phyloP scores from a whole-genome alignment of 2,113 vertebrate species.

The Hymenochirus boettgeri region DNA sequence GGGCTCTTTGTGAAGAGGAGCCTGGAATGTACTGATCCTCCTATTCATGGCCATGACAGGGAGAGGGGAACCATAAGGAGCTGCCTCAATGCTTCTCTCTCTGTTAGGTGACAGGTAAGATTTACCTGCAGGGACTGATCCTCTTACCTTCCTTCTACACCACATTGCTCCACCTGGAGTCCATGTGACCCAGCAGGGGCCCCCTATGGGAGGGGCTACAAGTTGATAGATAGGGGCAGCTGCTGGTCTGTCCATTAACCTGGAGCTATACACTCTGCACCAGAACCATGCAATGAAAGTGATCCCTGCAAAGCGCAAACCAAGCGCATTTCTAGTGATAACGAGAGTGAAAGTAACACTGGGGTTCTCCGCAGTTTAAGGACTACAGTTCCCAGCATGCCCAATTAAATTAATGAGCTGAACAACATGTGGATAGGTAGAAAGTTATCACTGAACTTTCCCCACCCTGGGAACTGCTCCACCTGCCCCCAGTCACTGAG shows the following conservation, averaged over 20 bases:
- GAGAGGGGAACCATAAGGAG: conserved; percentile 38
- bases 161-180: conserved; percentile 57
- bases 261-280: too few relatives aligned
- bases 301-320: too few relatives aligned
- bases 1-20: conserved; percentile 87
- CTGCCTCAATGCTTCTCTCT: not conserved
- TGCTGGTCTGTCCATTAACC: not conserved
- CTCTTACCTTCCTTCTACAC: conserved; percentile 29
- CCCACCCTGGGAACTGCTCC: conserved; percentile 45
- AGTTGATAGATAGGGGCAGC: conserved; percentile 44
- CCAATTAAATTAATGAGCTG: too few relatives aligned
- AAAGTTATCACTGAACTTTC: too few relatives aligned
- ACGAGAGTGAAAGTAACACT: too few relatives aligned
- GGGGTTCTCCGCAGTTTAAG: not conserved
- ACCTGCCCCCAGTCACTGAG: conserved; percentile 41
- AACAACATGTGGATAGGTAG: too few relatives aligned
- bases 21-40: conserved; percentile 83
- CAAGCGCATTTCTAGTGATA: too few relatives aligned
- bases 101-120: conserved; percentile 60
- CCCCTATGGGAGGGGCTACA: conserved; percentile 50
- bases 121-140: conserved; percentile 38
- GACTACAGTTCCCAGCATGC: not conserved
- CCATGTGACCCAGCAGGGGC: conserved; percentile 59
- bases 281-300: too few relatives aligned
- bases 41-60: conserved; percentile 75